Conservation (phyloP, 2,888 invertebrate genomes). For the Phymatocera aterrima region DNA sequence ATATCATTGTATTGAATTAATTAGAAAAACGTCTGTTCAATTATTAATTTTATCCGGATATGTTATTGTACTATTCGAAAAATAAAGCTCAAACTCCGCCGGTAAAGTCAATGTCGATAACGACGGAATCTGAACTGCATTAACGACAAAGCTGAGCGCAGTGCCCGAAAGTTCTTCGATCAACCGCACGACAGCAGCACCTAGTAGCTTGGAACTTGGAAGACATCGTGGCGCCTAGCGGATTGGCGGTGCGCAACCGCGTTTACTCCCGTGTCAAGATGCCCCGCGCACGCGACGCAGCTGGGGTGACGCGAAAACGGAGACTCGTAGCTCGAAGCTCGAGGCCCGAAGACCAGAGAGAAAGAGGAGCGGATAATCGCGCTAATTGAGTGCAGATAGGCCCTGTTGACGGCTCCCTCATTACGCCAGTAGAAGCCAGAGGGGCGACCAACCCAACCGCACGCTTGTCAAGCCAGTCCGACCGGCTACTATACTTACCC, state of each 20-base stretch:
- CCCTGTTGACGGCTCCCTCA: conserved; percentile 72
- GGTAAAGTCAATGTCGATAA: conserved; percentile 9
- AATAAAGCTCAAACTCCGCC: not conserved
- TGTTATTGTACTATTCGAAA: not conserved
- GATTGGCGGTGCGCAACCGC: conserved; percentile 63
- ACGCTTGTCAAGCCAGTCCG: conserved; percentile 56
- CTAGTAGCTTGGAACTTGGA: conserved; percentile 35
- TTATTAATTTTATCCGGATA: too few species aligned
- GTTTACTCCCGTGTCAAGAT: conserved; percentile 51
- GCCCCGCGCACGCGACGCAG: conserved; percentile 30
- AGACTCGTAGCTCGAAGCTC: not conserved
- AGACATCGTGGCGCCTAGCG: not conserved
- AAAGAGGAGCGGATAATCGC: conserved; percentile 60
- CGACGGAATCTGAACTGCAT: not conserved
- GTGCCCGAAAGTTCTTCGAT: conserved; percentile 51
- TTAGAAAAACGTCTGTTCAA: too few species aligned
- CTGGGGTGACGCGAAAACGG: conserved; percentile 10
- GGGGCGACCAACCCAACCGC: conserved; percentile 57
- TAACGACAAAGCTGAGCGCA: not conserved
- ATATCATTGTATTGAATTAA: not conserved
- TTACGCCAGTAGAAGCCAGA: conserved; percentile 60
- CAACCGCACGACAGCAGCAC: conserved; percentile 63
- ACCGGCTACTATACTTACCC: conserved; percentile 55
- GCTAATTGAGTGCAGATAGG: conserved; percentile 73
- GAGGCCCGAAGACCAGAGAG: conserved; percentile 2